Percentiles rank a stretch among this genome's conserved stretches.
Conservation (phyloP, 2,888 invertebrate genomes). For the Glaucopsyche alexis region DNA sequence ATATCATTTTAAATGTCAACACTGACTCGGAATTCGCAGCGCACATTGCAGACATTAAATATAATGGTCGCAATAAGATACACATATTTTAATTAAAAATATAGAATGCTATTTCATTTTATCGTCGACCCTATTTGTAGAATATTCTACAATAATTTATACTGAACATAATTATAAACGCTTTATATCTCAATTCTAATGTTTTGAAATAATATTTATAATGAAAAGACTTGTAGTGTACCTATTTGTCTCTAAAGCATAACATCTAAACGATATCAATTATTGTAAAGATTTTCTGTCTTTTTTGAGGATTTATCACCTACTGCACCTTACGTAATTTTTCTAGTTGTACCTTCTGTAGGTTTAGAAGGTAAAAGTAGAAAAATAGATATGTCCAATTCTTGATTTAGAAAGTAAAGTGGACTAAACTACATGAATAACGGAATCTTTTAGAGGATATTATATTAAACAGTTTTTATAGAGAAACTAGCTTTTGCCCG, state of each 20-base stretch:
- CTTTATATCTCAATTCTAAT: background rate
- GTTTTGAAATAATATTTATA: background rate
- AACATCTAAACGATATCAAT: too few relatives aligned
- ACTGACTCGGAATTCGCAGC: conserved; percentile 18
- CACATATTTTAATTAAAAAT: conserved; percentile 20
- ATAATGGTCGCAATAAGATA: conserved; percentile 12
- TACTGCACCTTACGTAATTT: too few relatives aligned
- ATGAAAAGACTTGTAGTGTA: background rate
- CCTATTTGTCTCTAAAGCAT: background rate
- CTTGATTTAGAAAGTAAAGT: too few relatives aligned
- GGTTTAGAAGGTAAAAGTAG: too few relatives aligned
- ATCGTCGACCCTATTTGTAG: background rate
- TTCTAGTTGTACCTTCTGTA: too few relatives aligned
- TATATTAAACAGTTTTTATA: too few relatives aligned
- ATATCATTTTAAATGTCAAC: conserved; percentile 43
- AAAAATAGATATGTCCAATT: too few relatives aligned
- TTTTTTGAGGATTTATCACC: too few relatives aligned
- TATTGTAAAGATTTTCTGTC: too few relatives aligned
- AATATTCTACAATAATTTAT: background rate
- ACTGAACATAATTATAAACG: background rate
- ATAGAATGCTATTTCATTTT: conserved; percentile 16
- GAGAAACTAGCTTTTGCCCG: too few relatives aligned
- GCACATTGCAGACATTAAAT: conserved; percentile 27
- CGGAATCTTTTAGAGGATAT: too few relatives aligned
- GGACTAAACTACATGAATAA: too few relatives aligned